Conservation (phyloP, 2,797 vertebrate genomes). For the Heliangelus exortis region DNA sequence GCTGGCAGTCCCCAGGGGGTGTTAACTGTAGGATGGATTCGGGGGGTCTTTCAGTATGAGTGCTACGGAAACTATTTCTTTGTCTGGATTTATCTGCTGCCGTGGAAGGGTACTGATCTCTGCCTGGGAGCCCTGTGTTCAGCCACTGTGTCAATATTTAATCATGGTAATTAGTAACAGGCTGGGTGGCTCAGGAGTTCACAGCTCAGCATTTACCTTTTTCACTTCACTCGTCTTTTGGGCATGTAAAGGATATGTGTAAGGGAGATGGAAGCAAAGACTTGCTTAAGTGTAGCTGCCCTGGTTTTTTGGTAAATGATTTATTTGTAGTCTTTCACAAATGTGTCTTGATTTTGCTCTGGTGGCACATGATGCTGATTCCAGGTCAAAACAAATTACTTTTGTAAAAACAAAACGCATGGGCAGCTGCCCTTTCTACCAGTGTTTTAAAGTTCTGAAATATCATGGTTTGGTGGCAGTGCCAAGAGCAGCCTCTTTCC, state of each 20-base stretch:
- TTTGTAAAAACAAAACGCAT: not conserved
- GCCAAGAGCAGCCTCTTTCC: not conserved
- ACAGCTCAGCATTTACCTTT: constrained; percentile 27
- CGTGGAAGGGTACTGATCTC: not conserved
- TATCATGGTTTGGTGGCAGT: not conserved
- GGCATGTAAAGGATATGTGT: not conserved
- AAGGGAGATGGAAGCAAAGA: not conserved
- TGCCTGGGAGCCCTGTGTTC: constrained; percentile 40
- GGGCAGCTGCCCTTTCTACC: not conserved
- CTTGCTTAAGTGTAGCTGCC: not conserved
- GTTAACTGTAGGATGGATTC: not conserved
- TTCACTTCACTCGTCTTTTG: constrained; percentile 8
- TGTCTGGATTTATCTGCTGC: not conserved
- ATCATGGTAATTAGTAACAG: constrained; percentile 60
- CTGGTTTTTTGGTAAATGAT: accelerated
- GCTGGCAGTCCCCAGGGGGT: not conserved
- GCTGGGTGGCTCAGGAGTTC: constrained; percentile 54
- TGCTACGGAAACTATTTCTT: not conserved
- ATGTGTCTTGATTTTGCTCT: not conserved
- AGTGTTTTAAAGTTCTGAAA: not conserved
- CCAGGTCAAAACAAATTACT: not conserved
- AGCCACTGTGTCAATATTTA: constrained; percentile 63
- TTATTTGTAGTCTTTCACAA: not conserved
- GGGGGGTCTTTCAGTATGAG: not conserved
- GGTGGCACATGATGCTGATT: not conserved